Percentiles rank a stretch among this genome's conserved stretches.
These are phyloP conservation scores for Xyliphius kryptos DNA, from an alignment of 2,113 vertebrate genomes.

Conservation along the genomic window DNA sequence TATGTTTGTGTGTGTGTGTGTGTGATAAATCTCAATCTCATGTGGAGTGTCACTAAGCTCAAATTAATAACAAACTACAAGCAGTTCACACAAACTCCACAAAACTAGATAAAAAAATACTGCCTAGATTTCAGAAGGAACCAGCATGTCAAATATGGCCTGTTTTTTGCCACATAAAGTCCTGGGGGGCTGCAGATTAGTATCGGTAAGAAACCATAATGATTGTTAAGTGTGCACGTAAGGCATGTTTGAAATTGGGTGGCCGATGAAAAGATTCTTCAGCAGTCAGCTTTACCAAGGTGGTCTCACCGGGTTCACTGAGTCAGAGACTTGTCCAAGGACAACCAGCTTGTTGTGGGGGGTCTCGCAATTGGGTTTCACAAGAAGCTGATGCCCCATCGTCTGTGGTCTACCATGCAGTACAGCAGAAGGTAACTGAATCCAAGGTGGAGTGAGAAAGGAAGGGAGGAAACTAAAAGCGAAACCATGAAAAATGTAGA, in stretches of 20 bases:
- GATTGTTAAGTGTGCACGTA: constrained; percentile 35
- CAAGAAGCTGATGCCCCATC: constrained; percentile 54
- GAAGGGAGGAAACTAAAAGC: constrained; percentile 72
- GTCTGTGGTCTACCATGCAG: constrained; percentile 57
- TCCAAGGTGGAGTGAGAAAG: constrained; percentile 72
- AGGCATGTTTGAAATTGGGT: constrained; percentile 44
- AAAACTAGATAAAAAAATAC: constrained; percentile 26
- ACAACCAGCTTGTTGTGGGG: constrained; percentile 44
- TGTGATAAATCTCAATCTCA: constrained; percentile 50
- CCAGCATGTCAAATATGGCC: constrained; percentile 45
- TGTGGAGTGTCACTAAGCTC: constrained; percentile 42
- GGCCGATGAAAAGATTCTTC: constrained; percentile 56
- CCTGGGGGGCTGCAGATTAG: constrained; percentile 52
- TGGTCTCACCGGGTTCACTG: constrained; percentile 51
- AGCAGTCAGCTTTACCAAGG: constrained; percentile 54
- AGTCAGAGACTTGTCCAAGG: constrained; percentile 54
- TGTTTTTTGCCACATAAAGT: constrained; percentile 60
- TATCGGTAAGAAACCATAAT: constrained; percentile 54
- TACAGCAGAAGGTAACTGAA: constrained; percentile 64
- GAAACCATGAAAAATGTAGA: constrained; percentile 78
- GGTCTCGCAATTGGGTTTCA: constrained; percentile 36
- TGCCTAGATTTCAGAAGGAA: constrained; percentile 9
- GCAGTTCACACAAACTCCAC: constrained; percentile 53
- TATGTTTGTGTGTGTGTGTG: too few relatives aligned
- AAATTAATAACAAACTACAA: constrained; percentile 65